Conservation (phyloP, 2,113 vertebrate genomes). For the Panurus biarmicus region DNA sequence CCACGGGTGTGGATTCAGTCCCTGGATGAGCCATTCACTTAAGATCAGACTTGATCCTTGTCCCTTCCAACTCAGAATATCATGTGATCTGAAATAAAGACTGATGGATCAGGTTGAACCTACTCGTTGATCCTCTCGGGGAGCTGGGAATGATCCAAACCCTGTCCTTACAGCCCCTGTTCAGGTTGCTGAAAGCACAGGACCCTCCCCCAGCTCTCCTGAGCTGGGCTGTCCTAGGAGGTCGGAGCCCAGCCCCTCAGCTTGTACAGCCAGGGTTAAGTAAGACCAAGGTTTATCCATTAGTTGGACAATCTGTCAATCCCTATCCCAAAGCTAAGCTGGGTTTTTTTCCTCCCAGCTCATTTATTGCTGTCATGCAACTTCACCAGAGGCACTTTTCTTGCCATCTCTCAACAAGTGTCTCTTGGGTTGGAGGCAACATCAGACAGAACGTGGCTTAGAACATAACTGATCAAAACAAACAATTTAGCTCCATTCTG, state of each 20-base stretch:
- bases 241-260: not conserved
- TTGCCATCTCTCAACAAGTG: not conserved
- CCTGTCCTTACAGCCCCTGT: not conserved
- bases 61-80: not conserved
- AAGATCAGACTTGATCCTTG: not conserved
- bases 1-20: not conserved
- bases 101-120: accelerated
- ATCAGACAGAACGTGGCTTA: not conserved
- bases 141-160: not conserved
- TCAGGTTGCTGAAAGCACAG: not conserved
- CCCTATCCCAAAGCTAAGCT: not conserved
- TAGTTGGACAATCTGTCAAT: not conserved
- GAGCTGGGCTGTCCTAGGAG: not conserved
- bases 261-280: not conserved
- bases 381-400: not conserved
- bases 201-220: not conserved
- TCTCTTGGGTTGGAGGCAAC: not conserved
- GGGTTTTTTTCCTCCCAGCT: not conserved
- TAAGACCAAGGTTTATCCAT: not conserved
- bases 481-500: not conserved
- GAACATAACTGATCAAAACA: not conserved
- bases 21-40: too few species aligned
- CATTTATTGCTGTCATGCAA: not conserved
- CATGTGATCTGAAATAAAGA: not conserved
- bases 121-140: not conserved